These are phyloP conservation scores for Nanorana parkeri DNA, from an alignment of 2,113 vertebrate genomes.

Conservation along the genomic window DNA sequence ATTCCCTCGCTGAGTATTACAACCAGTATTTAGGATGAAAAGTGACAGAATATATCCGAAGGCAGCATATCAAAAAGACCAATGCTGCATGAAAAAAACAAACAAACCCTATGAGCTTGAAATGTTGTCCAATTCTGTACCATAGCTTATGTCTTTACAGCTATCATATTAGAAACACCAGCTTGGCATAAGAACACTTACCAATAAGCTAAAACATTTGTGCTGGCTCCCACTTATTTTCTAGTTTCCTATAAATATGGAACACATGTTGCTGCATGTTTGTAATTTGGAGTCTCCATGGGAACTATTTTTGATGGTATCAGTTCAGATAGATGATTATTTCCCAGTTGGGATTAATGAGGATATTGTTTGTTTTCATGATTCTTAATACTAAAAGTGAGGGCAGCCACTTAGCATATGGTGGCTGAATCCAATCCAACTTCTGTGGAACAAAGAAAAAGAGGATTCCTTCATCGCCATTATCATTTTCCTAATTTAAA, in stretches of 20 bases:
- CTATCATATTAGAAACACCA: constrained; percentile 44
- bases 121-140: not conserved
- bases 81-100: constrained; percentile 29
- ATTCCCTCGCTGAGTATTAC: constrained; percentile 21
- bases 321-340: constrained; percentile 25
- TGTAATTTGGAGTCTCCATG: constrained; percentile 36
- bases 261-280: constrained; percentile 42
- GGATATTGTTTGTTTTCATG: constrained; percentile 3
- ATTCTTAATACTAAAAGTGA: constrained; percentile 18
- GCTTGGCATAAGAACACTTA: constrained; percentile 48
- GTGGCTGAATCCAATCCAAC: constrained; percentile 12
- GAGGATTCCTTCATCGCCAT: constrained; percentile 28
- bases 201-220: constrained; percentile 53
- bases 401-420: not conserved
- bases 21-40: constrained; percentile 35
- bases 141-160: constrained; percentile 48
- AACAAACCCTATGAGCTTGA: constrained; percentile 4
- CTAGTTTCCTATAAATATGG: constrained; percentile 35
- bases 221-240: constrained; percentile 43
- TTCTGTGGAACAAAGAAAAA: not conserved
- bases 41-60: constrained; percentile 27
- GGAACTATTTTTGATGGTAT: constrained; percentile 35
- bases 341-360: not conserved
- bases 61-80: constrained; percentile 35
- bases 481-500: constrained; percentile 39